Evolutionary conservation across 2,113 vertebrate genomes (phyloP).

Genomic region (Epinephelus lanceolatus): DNA sequence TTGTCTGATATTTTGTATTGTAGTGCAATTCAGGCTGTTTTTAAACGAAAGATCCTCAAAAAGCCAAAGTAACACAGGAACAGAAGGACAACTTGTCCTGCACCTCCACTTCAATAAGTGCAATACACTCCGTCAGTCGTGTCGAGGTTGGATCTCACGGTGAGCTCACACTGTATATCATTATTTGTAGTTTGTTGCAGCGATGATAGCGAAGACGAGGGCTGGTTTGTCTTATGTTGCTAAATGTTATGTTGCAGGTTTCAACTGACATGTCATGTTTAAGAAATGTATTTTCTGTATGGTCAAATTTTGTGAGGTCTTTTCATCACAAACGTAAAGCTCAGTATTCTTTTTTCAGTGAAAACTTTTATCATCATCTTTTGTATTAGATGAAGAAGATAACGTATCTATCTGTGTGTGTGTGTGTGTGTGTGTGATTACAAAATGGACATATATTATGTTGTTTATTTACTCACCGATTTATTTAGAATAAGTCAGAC

Average conservation of each 20-base stretch:
- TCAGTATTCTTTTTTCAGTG: constrained; percentile 7
- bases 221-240: constrained; percentile 3
- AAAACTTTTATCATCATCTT: constrained; percentile 7
- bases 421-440: not conserved
- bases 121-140: constrained; percentile 67
- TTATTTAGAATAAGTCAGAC: constrained; percentile 26
- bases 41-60: constrained; percentile 59
- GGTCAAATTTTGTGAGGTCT: not conserved
- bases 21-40: constrained; percentile 44
- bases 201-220: constrained; percentile 12
- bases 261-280: constrained; percentile 44
- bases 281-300: constrained; percentile 17
- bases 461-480: constrained; percentile 2
- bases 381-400: constrained; percentile 21
- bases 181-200: constrained; percentile 18
- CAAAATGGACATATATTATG: not conserved
- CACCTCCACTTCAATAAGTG: constrained; percentile 71
- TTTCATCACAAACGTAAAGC: constrained; percentile 6
- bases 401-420: constrained; percentile 4
- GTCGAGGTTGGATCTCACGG: constrained; percentile 27
- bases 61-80: constrained; percentile 78
- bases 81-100: constrained; percentile 44
- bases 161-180: constrained; percentile 17
- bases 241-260: constrained; percentile 31
- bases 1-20: constrained; percentile 54